These are phyloP conservation scores for Alaudala cheleensis DNA, from an alignment of 2,113 vertebrate species.

Conservation along the genomic window DNA sequence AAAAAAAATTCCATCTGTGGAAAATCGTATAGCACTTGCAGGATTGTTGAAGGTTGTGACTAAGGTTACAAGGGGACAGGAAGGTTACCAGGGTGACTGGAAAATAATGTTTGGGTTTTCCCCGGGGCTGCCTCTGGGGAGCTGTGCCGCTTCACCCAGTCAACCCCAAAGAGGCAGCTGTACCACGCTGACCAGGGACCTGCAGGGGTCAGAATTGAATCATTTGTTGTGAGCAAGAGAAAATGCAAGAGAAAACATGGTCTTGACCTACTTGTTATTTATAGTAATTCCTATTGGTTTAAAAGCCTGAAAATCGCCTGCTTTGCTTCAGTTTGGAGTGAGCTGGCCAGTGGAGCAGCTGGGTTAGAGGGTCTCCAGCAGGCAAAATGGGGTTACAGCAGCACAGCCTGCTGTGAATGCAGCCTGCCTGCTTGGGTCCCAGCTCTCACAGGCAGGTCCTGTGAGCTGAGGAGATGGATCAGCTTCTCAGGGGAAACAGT, in stretches of 20 bases:
- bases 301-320: not conserved
- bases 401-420: not conserved
- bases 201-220: not conserved
- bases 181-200: not conserved
- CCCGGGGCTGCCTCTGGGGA: accelerated
- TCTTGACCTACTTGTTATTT: not conserved
- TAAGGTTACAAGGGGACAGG: not conserved
- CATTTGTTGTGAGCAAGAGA: not conserved
- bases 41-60: not conserved
- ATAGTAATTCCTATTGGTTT: not conserved
- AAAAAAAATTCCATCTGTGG: not conserved
- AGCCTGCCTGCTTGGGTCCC: not conserved
- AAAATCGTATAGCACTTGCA: not conserved
- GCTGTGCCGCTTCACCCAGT: not conserved
- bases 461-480: not conserved
- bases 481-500: not conserved
- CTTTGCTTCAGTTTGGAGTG: not conserved
- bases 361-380: not conserved
- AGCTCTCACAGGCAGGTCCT: not conserved
- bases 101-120: not conserved
- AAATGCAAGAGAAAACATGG: not conserved
- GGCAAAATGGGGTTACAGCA: not conserved
- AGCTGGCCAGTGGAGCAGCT: not conserved
- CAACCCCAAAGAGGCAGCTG: not conserved
- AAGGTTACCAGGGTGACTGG: not conserved